Conservation (phyloP, 2,888 invertebrate genomes). For the Craniophora ligustri region DNA sequence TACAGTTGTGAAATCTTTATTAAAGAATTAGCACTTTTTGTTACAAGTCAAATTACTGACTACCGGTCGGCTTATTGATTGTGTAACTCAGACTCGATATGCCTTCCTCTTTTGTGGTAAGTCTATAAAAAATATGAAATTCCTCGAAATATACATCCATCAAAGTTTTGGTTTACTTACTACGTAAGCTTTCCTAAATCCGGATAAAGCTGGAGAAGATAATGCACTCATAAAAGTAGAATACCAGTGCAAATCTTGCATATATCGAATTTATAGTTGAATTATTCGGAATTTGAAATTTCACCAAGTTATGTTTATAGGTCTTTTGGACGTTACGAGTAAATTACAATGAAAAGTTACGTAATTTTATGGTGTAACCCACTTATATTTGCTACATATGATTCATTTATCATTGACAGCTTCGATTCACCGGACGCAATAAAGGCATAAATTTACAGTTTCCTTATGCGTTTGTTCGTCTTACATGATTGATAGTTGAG, state of each 20-base stretch:
- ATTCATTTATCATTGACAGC: constrained; percentile 38
- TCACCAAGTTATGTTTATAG: constrained; percentile 35
- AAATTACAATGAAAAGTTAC: constrained; percentile 49
- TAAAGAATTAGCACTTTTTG: constrained; percentile 67
- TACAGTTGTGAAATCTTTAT: constrained; percentile 67
- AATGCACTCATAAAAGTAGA: constrained; percentile 67
- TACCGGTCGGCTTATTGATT: constrained; percentile 49
- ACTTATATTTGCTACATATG: constrained; percentile 12
- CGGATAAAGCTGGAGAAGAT: constrained; percentile 56
- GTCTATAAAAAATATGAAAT: constrained; percentile 34
- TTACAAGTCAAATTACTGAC: constrained; percentile 58
- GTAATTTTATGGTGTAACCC: constrained; percentile 45
- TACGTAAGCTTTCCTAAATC: constrained; percentile 48
- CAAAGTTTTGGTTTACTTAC: constrained; percentile 25
- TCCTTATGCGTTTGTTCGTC: constrained; percentile 37
- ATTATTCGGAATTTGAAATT: constrained; percentile 33
- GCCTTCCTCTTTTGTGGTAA: constrained; percentile 26
- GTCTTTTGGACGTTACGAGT: constrained; percentile 45
- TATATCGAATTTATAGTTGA: constrained; percentile 25
- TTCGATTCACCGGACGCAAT: constrained; percentile 18
- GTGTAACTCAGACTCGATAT: constrained; percentile 43
- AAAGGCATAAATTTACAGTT: constrained; percentile 29
- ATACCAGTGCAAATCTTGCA: constrained; percentile 64
- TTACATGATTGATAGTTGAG: constrained; percentile 43
- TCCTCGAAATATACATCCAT: constrained; percentile 44